Base-by-base conservation (phyloP, 2,888 invertebrate genomes). In the Nemurella pictetii region DNA sequence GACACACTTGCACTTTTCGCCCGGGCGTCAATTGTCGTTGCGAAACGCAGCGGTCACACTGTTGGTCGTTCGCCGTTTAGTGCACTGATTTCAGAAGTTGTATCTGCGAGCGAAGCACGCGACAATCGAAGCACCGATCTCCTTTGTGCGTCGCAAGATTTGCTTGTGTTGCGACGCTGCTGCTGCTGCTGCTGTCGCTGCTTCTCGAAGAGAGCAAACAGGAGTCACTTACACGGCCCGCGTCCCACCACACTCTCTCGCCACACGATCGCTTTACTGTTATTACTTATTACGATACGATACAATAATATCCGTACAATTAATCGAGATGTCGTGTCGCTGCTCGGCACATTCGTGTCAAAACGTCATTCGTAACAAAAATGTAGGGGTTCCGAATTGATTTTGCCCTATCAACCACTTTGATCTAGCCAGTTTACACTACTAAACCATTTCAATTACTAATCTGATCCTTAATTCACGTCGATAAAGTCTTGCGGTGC, bases 381-480 rank as follows among this genome's bases (percentile, higher is more conserved):
- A 27, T 29, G 72, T 28, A 28, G 9, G 73, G 35, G 55, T 27
- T 26, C 26, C 36, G n/a, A 82, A 82, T 72, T 82, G 82, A 82
- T 82, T 82, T 82, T 82, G 55, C 55, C 82, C 9, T 72, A 82
- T 82, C 82, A 72, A 28, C 36, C 55, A 55, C 72, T 72, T 55
- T 28, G 55, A 82, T 82, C 82, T 78, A 28, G 12, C 26, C 82
- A 55, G 82, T 82, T 82, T 82, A 82, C 82, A 82, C 82, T 72
- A 72, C 72, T 55, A 82, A 82, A 72, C 82, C 72, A 72, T 72
- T 72, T 27, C 82, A 82, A 82, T 82, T 82, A 82, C 82, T 82
- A 29, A 82, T 82, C 82, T 29, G 82, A 82, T 82, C 25, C 26
- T 81, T 81, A 36, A 35, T n/a, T 35, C 25, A 82, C 55, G 72